Base-by-base conservation (phyloP, 2,113 vertebrate genomes). In the Zingel zingel region DNA sequence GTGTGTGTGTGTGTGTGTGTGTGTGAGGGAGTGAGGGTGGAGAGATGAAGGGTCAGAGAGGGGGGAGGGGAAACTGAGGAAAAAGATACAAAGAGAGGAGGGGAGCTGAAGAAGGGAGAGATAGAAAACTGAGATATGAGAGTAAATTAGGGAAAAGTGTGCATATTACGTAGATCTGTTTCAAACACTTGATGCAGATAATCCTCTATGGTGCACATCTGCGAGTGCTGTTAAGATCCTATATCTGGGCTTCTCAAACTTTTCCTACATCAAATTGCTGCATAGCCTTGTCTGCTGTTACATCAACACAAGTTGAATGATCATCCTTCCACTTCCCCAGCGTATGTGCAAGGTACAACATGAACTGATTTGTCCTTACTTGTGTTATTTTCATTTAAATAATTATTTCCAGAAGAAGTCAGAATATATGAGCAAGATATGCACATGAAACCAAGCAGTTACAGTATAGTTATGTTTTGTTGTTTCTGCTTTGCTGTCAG, bases 111-210 rank as follows among this genome's bases (percentile, higher is more conserved):
- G 90, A 23, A 73, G 56, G 33, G 57, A 76, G 13, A 79, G 43
- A 64, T 64, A 83, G 79, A 92, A 90, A 92, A 27, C 4, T 59
- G 85, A 83, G 76, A 92, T 92, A 93, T 94, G 93, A 95, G 91
- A 92, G 94, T 88, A 91, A 89, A 80, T 39, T 53, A 89, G 86
- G 77, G 91, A 90, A 93, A 92, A 86, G 89, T 94, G 91, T 85
- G 82, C 12, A 23, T 19, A 70, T 79, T 88, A 71, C 88, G 91
- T 91, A 91, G 93, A 61, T 92, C 89, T 87, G 88, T 82, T 90
- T 83, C 91, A 15, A 68, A 61, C 69, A 43, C 39, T 13, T 56
- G 51, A 64, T 36, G 43, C 18, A 30, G 48, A 62, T 54, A 39
- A 61, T 48, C 25, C 54, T 69, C 15, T 19, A 11, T 43, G 5